These are phyloP conservation scores for Isichthys henryi DNA, from an alignment of 2,113 vertebrate genomes.

Conservation along the genomic window DNA sequence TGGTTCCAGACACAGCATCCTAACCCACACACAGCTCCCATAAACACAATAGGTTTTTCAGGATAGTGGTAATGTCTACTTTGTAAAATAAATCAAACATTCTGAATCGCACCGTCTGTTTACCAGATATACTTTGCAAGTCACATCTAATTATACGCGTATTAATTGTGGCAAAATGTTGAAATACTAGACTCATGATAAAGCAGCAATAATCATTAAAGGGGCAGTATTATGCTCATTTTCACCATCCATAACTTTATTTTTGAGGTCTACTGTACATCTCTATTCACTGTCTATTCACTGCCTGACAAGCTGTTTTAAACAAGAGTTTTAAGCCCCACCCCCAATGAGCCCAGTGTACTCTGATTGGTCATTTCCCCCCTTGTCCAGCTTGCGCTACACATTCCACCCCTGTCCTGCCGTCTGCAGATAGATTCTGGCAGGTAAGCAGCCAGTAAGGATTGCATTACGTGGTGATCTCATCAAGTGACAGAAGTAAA, in stretches of 20 bases:
- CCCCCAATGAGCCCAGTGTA: not conserved
- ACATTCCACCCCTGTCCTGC: not conserved
- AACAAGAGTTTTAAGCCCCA: not conserved
- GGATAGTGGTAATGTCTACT: not conserved
- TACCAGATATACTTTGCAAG: not conserved
- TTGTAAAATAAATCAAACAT: not conserved
- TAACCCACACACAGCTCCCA: not conserved
- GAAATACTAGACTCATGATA: not conserved
- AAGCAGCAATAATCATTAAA: not conserved
- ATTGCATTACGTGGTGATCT: not conserved
- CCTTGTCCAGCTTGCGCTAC: not conserved
- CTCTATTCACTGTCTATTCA: not conserved
- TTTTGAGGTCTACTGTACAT: not conserved
- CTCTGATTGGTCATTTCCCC: not conserved
- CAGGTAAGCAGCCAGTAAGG: not conserved
- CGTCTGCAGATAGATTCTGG: not conserved
- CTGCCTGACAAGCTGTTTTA: not conserved
- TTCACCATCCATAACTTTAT: not conserved
- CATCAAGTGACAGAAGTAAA: not conserved
- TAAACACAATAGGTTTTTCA: not conserved
- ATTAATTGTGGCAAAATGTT: not conserved
- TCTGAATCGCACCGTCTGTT: not conserved
- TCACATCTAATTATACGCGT: not conserved
- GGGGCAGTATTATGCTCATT: not conserved
- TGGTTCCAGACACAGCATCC: no score